Evolutionary conservation across 2,797 vertebrate species (phyloP).

Genomic region (Megaceryle alcyon): DNA sequence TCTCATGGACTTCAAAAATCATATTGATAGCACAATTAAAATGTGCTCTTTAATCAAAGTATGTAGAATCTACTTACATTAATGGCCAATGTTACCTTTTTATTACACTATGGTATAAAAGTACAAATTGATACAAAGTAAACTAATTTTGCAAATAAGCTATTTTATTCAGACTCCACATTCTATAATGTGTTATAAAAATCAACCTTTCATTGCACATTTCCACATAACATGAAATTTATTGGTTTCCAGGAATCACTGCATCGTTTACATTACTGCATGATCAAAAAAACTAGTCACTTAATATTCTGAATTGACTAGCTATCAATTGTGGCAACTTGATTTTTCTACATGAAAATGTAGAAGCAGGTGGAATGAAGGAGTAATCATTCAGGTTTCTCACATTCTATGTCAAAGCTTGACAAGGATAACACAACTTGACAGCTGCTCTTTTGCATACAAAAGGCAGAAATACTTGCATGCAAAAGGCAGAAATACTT

Average conservation of each 20-base stretch:
- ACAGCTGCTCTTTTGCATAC: background rate
- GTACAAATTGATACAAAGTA: constrained; percentile 48
- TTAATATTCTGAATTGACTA: constrained; percentile 7
- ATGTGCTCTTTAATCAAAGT: constrained; percentile 47
- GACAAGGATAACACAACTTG: background rate
- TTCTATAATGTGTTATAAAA: constrained; percentile 59
- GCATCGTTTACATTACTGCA: background rate
- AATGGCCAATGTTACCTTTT: constrained; percentile 19
- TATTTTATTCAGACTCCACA: constrained; percentile 16
- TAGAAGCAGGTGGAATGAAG: background rate
- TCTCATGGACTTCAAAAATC: background rate
- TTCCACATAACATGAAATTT: constrained; percentile 49
- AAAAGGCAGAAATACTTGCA: constrained; percentile 14
- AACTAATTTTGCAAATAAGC: constrained; percentile 53
- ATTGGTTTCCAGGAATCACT: constrained; percentile 38
- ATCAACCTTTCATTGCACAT: constrained; percentile 68
- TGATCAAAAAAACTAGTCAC: background rate
- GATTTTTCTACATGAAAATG: background rate
- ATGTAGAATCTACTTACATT: background rate
- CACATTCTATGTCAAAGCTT: background rate
- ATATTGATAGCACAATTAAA: constrained; percentile 10
- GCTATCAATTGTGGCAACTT: background rate
- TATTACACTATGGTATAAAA: constrained; percentile 37
- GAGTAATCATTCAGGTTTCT: background rate
- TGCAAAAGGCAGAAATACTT: constrained; percentile 6